Conservation (phyloP, 92 coral and sea anemone species). For the Bergia sp. region DNA sequence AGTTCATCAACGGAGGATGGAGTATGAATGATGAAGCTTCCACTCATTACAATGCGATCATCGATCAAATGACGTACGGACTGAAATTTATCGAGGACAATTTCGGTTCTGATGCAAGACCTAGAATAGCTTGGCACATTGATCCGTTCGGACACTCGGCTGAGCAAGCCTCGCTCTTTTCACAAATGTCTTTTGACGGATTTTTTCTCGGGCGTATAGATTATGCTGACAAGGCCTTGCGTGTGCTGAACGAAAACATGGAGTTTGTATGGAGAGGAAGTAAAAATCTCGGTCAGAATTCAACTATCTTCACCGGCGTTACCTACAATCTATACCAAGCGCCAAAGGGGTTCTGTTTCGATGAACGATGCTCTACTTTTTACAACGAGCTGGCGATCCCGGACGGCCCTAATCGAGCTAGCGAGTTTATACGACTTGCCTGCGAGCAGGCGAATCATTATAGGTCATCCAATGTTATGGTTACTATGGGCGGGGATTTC, state of each 20-base stretch:
- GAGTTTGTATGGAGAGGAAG: slow-evolving; percentile 81
- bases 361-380: slow-evolving; percentile 64
- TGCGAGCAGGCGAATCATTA: slow-evolving; percentile 81
- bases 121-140: slow-evolving; percentile 82
- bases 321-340: slow-evolving; percentile 84
- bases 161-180: slow-evolving; percentile 78
- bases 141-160: slow-evolving; percentile 90
- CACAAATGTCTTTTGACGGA: slow-evolving; percentile 86
- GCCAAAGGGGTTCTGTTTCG: slow-evolving; percentile 90
- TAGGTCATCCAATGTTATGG: slow-evolving; percentile 76
- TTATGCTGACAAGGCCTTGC: slow-evolving; percentile 56
- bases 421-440: slow-evolving; percentile 61
- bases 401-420: slow-evolving; percentile 77
- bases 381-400: slow-evolving; percentile 70
- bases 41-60: slow-evolving; percentile 83
- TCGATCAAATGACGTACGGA: slow-evolving; percentile 86
- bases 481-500: slow-evolving; percentile 95
- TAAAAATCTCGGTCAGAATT: slow-evolving; percentile 67
- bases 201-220: slow-evolving; percentile 79
- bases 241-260: slow-evolving; percentile 60
- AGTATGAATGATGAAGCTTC: slow-evolving; percentile 85
- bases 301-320: slow-evolving; percentile 89
- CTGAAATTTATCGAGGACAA: slow-evolving; percentile 71
- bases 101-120: slow-evolving; percentile 77
- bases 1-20: slow-evolving; percentile 86